These are phyloP conservation scores for Orientallactaga sibirica DNA, from an alignment of 2,797 vertebrate genomes.

Conservation along the genomic window DNA sequence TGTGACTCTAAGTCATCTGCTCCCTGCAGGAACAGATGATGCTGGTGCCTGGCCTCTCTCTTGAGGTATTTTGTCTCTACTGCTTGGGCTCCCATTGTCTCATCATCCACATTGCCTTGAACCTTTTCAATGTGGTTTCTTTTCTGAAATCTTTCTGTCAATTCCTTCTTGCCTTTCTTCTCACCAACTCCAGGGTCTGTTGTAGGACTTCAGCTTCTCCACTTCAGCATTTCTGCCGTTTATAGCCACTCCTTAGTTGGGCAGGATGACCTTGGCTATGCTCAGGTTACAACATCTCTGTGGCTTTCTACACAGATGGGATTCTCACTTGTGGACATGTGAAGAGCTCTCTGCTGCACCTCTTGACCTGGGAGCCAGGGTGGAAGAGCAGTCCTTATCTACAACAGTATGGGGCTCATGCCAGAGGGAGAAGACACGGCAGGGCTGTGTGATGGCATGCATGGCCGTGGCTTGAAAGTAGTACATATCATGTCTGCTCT, in stretches of 20 bases:
- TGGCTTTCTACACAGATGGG: background rate
- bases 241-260: background rate
- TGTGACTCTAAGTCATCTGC: background rate
- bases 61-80: background rate
- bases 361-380: background rate
- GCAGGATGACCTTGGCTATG: background rate
- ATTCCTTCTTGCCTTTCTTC: constrained; percentile 14
- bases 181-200: background rate
- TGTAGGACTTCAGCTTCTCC: background rate
- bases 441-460: background rate
- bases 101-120: background rate
- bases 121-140: constrained; percentile 17
- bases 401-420: background rate
- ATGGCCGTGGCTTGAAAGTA: background rate
- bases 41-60: background rate
- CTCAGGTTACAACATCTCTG: background rate
- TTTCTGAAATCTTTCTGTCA: constrained; percentile 39
- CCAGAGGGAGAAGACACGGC: background rate
- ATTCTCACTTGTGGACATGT: background rate
- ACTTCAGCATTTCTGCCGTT: background rate
- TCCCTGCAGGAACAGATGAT: background rate
- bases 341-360: background rate
- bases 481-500: background rate
- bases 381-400: background rate
- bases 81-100: background rate